Conservation (phyloP, 1,140 invertebrate genomes). For the Formica selysi region DNA sequence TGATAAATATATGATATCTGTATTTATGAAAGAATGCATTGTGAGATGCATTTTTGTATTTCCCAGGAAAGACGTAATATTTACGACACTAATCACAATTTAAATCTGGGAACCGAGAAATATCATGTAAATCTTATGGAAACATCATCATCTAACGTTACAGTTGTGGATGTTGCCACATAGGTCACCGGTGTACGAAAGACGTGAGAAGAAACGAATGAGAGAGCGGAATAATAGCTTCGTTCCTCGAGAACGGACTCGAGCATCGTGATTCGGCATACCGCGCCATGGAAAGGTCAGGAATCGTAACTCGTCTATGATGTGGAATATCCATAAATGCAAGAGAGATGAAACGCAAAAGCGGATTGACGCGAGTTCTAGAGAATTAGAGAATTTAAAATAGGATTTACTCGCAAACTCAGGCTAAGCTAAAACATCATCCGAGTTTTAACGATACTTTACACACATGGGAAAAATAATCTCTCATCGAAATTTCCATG, state of each 20-base stretch:
- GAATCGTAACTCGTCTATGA: constrained; percentile 61
- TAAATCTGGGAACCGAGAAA: constrained; percentile 50
- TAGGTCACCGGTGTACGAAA: constrained; percentile 76
- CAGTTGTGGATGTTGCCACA: constrained; percentile 71
- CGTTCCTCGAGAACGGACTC: constrained; percentile 67
- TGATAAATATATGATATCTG: too few relatives aligned
- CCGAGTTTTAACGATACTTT: neutral
- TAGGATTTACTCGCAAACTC: neutral
- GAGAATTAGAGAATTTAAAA: too few relatives aligned
- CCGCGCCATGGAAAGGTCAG: constrained; percentile 73
- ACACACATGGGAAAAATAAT: neutral
- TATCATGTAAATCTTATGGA: constrained; percentile 46
- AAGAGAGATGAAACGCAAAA: neutral
- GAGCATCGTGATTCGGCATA: constrained; percentile 74
- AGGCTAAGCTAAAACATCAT: neutral
- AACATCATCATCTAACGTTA: constrained; percentile 49
- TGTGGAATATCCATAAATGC: neutral
- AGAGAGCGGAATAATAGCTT: constrained; percentile 70
- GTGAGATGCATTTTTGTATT: neutral
- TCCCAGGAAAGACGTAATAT: neutral
- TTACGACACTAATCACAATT: constrained; percentile 6
- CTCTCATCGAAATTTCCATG: neutral
- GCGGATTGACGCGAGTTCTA: neutral
- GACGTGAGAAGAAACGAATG: constrained; percentile 75
- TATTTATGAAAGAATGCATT: too few relatives aligned